A percentile compares a stretch with the other conserved stretches of the same genome.
phyloP scores from a whole-genome alignment of 2,888 invertebrate genomes.

The Agonopterix heracliana region DNA sequence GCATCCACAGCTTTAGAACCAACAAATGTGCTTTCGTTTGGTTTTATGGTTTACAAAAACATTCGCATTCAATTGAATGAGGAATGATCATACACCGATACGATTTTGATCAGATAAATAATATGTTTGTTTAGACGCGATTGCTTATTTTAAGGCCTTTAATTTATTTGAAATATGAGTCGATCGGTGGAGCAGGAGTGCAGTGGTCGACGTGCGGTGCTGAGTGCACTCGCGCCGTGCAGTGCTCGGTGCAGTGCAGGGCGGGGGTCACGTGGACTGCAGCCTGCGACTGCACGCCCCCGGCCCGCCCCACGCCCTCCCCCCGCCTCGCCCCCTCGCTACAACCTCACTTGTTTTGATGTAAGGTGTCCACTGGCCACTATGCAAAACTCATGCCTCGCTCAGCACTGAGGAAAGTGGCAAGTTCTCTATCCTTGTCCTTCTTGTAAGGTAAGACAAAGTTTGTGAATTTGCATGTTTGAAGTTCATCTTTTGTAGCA shows the following conservation, averaged over 20 bases:
- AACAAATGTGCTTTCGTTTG: not conserved
- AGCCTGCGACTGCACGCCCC: constrained; percentile 58
- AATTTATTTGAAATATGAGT: no score
- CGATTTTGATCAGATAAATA: no score
- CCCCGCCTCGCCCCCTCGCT: constrained; percentile 28
- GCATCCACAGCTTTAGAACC: not conserved
- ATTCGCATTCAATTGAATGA: no score
- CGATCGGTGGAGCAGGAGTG: not conserved
- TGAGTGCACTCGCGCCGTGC: constrained; percentile 16
- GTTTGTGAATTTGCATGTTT: constrained; percentile 22
- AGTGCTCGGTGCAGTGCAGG: constrained; percentile 20
- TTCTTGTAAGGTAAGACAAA: constrained; percentile 30
- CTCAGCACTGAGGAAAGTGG: constrained; percentile 21
- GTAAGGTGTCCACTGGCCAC: constrained; percentile 66
- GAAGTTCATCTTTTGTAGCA: not conserved
- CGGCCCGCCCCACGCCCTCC: constrained; percentile 54
- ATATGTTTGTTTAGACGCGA: no score
- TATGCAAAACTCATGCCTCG: constrained; percentile 54
- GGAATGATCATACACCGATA: no score
- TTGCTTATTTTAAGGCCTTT: no score
- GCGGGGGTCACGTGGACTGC: constrained; percentile 51
- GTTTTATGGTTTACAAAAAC: no score
- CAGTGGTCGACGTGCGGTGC: constrained; percentile 4
- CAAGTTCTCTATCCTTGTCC: constrained; percentile 39
- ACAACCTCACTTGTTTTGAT: constrained; percentile 69